These are phyloP conservation scores for Astropecten irregularis DNA, from an alignment of 53 echinoderm and acorn worm genomes.

Conservation along the genomic window DNA sequence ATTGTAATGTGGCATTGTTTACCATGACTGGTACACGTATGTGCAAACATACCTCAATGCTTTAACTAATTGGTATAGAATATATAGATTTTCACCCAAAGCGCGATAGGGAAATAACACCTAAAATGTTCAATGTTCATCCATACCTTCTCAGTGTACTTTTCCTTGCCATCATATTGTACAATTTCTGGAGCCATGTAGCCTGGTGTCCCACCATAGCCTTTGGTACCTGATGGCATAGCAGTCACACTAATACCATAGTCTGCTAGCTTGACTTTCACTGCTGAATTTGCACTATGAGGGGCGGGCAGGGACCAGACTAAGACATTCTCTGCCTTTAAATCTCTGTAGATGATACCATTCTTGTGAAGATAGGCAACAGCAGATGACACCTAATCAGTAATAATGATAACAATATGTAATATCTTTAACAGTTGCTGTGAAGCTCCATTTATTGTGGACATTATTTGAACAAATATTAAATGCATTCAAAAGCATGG, in stretches of 20 bases:
- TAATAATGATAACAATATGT: not conserved
- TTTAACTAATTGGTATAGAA: too few species aligned
- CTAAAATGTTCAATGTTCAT: too few species aligned
- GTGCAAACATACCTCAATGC: too few species aligned
- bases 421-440: not conserved
- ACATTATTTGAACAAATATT: too few species aligned
- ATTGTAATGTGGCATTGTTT: too few species aligned
- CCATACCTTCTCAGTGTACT: constrained; percentile 96
- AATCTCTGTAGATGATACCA: constrained; percentile 94
- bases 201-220: constrained; percentile 91
- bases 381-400: constrained; percentile 76
- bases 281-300: constrained; percentile 62
- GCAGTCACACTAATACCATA: constrained; percentile 94
- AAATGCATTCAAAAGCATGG: too few species aligned
- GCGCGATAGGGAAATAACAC: too few species aligned
- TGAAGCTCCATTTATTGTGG: too few species aligned
- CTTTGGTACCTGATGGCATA: constrained; percentile 93
- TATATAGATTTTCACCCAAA: too few species aligned
- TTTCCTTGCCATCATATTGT: constrained; percentile 95
- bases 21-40: too few species aligned
- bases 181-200: constrained; percentile 99
- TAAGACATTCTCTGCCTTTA: constrained; percentile 95
- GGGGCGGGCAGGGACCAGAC: constrained; percentile 94
- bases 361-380: constrained; percentile 85
- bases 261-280: constrained; percentile 93